Evolutionary conservation across 2,888 invertebrate species (phyloP), one percentile per base, ranked within the genome.

Genomic region (Priocnemis perturbator): DNA sequence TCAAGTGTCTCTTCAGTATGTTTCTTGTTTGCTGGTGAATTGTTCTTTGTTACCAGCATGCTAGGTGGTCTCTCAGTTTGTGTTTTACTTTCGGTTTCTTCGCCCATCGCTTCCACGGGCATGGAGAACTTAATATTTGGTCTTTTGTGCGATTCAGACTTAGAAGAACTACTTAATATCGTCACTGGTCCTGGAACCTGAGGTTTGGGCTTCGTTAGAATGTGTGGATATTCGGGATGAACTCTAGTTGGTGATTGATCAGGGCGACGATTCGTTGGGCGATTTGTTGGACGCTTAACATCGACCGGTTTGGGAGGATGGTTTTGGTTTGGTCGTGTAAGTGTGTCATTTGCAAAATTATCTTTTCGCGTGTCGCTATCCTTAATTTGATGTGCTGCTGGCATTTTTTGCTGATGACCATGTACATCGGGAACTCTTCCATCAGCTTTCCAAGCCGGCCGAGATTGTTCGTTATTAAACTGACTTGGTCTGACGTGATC

Each of bases 201-300:
- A 1, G 83, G 83, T 61, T 84, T 85, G 0, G 87, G 85, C 57
- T 88, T 88, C 0, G 86, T 87, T 0, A 88, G 37, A 21, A 88
- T 85, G 23, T 88, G 83, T 9, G 88, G 86, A 71, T 87, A 85
- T 17, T 85, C 85, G 0, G 87, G 86, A 65, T 88, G 88, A n/a
- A 85, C 60, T 52, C 84, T 71, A 0, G 74, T 81, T 1, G 68
- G 55, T 21, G 59, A 53, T 7, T 78, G 69, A 0, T 74, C 70
- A 1, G 64, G 66, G 11, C 67, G 63, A 9, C 15, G 23, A n/a
- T 61, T 21, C 3, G 14, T 50, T 0, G 70, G 68, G 14, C 37
- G 37, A 30, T 26, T 45, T 19, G 48, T 21, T 14, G 30, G 52
- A 15, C 55, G 72, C 45, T 57, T 69, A 2, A 50, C 67, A 0